Evolutionary conservation across 2,113 vertebrate genomes (phyloP), one percentile per base, ranked within the genome.

Genomic region (Bostrychus sinensis): DNA sequence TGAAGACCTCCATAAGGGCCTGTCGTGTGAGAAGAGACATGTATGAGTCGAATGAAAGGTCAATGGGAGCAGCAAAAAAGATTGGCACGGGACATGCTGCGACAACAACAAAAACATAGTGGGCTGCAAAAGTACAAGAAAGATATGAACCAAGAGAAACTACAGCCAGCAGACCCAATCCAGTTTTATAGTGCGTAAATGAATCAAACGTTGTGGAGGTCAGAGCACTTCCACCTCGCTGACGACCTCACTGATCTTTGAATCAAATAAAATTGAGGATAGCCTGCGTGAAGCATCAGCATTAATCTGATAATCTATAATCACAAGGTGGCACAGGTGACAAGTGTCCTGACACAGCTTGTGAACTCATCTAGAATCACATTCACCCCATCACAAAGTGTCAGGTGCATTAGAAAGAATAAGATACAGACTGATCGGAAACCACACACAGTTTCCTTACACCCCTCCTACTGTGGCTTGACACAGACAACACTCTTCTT

Each of bases 221-320:
- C 84, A 86, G 74, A 66, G 59, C 65, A 60, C 64, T 78, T 78
- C 71, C 68, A 84, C 70, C 82, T 80, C 71, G 71, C 1, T 14
- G 72, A 10, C 13, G 56, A 82, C 80, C 78, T 70, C 68, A 34
- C 61, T 80, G 85, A 84, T 82, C 82, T 81, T 39, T 58, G 74
- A 86, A 81, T 85, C 78, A 78, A 82, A 82, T 81, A 38, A 81
- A 80, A 88, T 68, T 63, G 83, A 86, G 70, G 68, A 63, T 11
- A 14, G 76, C 41, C 63, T 61, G 77, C 41, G 55, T 81, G 84
- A 66, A 85, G 78, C 76, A 85, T 86, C 85, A 70, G 72, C 77
- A 84, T 86, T 84, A 83, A 84, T 84, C 73, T 83, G 69, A 84
- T 87, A 72, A 86, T 87, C 79, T 81, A 58, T 64, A 67, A 84